phyloP scores from a whole-genome alignment of 2,113 vertebrate genomes.

The Haemorhous mexicanus region DNA sequence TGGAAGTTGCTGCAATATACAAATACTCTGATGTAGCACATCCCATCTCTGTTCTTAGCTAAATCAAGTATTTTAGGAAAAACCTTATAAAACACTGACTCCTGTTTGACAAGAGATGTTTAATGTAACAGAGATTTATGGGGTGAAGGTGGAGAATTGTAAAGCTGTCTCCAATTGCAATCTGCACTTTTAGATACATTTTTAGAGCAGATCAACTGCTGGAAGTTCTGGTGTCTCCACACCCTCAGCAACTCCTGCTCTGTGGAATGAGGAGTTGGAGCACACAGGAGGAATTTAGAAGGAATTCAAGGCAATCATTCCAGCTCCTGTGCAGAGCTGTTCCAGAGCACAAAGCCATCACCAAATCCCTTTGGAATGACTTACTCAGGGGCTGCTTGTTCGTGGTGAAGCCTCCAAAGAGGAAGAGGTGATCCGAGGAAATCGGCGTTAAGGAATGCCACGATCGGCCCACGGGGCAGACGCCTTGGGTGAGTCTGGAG shows the following conservation, averaged over 20 bases:
- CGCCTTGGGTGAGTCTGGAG: conserved; percentile 68
- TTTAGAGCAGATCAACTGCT: not conserved
- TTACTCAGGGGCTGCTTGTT: conserved; percentile 92
- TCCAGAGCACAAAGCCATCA: not conserved
- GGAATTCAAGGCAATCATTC: not conserved
- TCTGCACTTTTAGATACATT: not conserved
- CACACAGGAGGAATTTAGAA: fast-evolving
- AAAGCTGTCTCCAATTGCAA: not conserved
- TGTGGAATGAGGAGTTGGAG: not conserved
- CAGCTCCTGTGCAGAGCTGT: not conserved
- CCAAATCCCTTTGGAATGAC: conserved; percentile 22
- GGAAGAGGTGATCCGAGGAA: conserved; percentile 90
- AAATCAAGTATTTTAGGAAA: not conserved
- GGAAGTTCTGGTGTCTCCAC: not conserved
- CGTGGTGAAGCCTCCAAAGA: conserved; percentile 97
- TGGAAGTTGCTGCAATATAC: not conserved
- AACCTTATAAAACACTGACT: fast-evolving
- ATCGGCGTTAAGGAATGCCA: conserved; percentile 93
- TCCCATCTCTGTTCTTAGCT: not conserved
- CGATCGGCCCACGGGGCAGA: conserved; percentile 85
- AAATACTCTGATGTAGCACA: too few relatives aligned
- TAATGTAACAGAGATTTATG: not conserved
- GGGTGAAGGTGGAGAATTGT: not conserved
- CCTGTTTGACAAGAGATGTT: not conserved
- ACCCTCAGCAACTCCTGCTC: not conserved